Evolutionary conservation across 1,140 invertebrate species (phyloP).

Genomic region (Drosophila cardini): DNA sequence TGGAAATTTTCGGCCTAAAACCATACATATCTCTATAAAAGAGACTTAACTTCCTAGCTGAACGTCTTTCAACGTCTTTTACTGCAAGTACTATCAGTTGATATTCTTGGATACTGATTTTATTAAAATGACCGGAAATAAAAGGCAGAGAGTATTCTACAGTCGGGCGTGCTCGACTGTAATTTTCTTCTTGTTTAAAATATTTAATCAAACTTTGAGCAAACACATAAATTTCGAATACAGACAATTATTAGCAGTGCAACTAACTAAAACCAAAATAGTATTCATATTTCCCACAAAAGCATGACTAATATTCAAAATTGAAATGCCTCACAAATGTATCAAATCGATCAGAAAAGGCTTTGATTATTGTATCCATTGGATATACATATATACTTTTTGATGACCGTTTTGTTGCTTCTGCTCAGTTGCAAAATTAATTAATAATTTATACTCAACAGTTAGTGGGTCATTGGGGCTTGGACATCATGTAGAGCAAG

Average conservation of each 20-base stretch:
- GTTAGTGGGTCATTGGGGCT: neutral
- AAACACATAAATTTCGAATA: neutral
- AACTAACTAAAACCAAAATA: neutral
- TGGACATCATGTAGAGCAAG: too few species aligned
- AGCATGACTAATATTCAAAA: neutral
- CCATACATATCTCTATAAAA: too few species aligned
- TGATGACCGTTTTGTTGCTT: neutral
- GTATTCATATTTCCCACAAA: neutral
- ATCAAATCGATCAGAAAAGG: conserved; percentile 51
- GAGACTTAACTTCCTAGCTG: too few species aligned
- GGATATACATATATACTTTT: neutral
- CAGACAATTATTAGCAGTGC: neutral
- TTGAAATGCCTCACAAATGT: conserved; percentile 28
- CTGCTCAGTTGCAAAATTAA: conserved; percentile 1
- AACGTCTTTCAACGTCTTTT: too few species aligned
- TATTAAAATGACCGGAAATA: too few species aligned
- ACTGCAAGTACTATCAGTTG: too few species aligned
- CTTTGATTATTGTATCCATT: neutral
- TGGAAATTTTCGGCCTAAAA: too few species aligned
- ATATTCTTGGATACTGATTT: too few species aligned
- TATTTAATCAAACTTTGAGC: conserved; percentile 2
- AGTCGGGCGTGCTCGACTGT: too few species aligned
- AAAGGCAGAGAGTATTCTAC: too few species aligned
- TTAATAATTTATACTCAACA: neutral
- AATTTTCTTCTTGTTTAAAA: too few species aligned